phyloP scores from a whole-genome alignment of 2,888 invertebrate species.

The Agrilus mali region DNA sequence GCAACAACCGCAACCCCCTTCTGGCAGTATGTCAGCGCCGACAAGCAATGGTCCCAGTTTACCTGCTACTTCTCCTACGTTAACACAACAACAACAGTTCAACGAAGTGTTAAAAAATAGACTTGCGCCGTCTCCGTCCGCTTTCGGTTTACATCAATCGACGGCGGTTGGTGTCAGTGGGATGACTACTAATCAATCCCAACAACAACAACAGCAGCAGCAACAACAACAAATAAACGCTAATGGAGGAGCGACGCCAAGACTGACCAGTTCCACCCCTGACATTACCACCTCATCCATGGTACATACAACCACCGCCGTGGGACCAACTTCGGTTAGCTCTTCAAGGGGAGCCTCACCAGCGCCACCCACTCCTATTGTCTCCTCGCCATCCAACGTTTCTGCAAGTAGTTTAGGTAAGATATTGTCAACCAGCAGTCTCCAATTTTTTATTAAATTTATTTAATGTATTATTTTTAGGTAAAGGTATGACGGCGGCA shows the following conservation, averaged over 20 bases:
- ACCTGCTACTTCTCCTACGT: slow-evolving; percentile 33
- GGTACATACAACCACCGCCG: slow-evolving; percentile 40
- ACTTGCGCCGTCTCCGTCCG: slow-evolving; percentile 34
- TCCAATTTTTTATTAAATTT: slow-evolving; percentile 3
- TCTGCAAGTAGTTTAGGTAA: slow-evolving; percentile 34
- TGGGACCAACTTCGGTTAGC: slow-evolving; percentile 48
- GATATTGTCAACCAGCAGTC: slow-evolving; percentile 3
- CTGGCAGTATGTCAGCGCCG: slow-evolving; percentile 26
- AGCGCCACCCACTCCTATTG: slow-evolving; percentile 36
- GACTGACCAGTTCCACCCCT: slow-evolving; percentile 26
- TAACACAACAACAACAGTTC: slow-evolving; percentile 35
- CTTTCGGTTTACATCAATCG: slow-evolving; percentile 23
- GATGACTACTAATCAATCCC: slow-evolving; percentile 16
- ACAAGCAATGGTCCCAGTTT: slow-evolving; percentile 34
- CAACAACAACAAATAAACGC: slow-evolving; percentile 30
- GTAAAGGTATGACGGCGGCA: slow-evolving; percentile 40
- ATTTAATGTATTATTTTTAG: slow-evolving; percentile 14
- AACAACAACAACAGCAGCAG: slow-evolving; percentile 21
- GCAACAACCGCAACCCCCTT: slow-evolving; percentile 21
- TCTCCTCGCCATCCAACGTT: slow-evolving; percentile 29
- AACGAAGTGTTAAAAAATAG: slow-evolving; percentile 49
- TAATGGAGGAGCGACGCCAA: slow-evolving; percentile 18
- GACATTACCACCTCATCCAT: slow-evolving; percentile 38
- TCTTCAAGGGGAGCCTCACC: slow-evolving; percentile 46
- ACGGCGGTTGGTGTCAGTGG: slow-evolving; percentile 14